Conservation (phyloP, 1,140 invertebrate genomes). For the Heliconius melpomene region DNA sequence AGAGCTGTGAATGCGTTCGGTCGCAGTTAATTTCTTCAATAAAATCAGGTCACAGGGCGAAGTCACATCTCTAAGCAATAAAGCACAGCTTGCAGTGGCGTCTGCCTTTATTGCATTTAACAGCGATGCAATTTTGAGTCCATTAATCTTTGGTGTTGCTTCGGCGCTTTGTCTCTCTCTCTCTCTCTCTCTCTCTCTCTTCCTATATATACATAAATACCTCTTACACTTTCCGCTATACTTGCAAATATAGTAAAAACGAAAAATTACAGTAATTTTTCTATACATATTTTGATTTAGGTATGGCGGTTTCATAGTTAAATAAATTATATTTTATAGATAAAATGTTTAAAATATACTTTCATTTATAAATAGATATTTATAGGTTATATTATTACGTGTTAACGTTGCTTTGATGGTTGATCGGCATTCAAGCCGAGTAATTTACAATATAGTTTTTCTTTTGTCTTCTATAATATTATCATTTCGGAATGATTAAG, state of each 20-base stretch:
- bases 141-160: constrained; percentile 75
- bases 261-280: too few species aligned
- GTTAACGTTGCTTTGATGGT: too few species aligned
- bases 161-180: constrained; percentile 50
- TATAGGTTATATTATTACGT: too few species aligned
- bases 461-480: too few species aligned
- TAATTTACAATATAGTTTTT: too few species aligned
- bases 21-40: constrained; percentile 53
- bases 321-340: not conserved
- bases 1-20: constrained; percentile 38
- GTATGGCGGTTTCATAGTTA: not conserved
- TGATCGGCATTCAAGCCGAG: too few species aligned
- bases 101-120: constrained; percentile 49
- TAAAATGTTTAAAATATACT: not conserved
- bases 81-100: constrained; percentile 55
- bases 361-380: not conserved
- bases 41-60: constrained; percentile 43
- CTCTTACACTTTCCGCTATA: too few species aligned
- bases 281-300: too few species aligned
- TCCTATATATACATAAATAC: too few species aligned
- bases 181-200: constrained; percentile 4
- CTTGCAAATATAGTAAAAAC: too few species aligned
- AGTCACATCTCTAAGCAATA: constrained; percentile 59
- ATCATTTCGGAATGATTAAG: too few species aligned
- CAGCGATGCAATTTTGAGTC: constrained; percentile 73